These are phyloP conservation scores for Xyrauchen texanus DNA, from an alignment of 2,113 vertebrate species.

Conservation along the genomic window DNA sequence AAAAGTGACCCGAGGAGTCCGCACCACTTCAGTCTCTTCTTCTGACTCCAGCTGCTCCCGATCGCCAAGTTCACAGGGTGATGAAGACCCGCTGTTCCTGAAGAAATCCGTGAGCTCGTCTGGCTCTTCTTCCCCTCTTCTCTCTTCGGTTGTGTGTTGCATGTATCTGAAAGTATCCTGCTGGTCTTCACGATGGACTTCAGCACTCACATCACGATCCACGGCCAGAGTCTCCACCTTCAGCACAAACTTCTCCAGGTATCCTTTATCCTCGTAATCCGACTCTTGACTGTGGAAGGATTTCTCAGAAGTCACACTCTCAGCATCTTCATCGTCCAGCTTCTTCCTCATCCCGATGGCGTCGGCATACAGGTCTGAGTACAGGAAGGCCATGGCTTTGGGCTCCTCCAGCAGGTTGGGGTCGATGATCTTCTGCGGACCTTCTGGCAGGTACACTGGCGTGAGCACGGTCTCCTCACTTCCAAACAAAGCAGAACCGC, in stretches of 20 bases:
- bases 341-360: slow-evolving; percentile 76
- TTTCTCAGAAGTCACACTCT: slow-evolving; percentile 80
- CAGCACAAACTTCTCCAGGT: slow-evolving; percentile 90
- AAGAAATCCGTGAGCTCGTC: slow-evolving; percentile 73
- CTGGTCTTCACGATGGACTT: slow-evolving; percentile 14
- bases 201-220: slow-evolving; percentile 50
- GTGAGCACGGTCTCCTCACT: slow-evolving; percentile 81
- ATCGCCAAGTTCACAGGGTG: slow-evolving; percentile 63
- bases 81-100: slow-evolving; percentile 66
- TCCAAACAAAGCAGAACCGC: slow-evolving; percentile 81
- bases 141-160: slow-evolving; percentile 32
- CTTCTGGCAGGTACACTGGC: slow-evolving; percentile 80
- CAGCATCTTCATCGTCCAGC: slow-evolving; percentile 75
- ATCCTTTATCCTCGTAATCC: slow-evolving; percentile 84
- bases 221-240: slow-evolving; percentile 83
- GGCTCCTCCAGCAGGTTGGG: slow-evolving; percentile 86
- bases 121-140: slow-evolving; percentile 31
- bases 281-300: slow-evolving; percentile 85
- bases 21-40: slow-evolving; percentile 30
- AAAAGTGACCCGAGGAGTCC: slow-evolving; percentile 37
- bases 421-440: slow-evolving; percentile 79
- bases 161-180: slow-evolving; percentile 6
- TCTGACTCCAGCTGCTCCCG: slow-evolving; percentile 38
- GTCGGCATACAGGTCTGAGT: slow-evolving; percentile 88
- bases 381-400: slow-evolving; percentile 87